phyloP scores from a whole-genome alignment of 2,888 invertebrate species.

The Pediacus dermestoides region DNA sequence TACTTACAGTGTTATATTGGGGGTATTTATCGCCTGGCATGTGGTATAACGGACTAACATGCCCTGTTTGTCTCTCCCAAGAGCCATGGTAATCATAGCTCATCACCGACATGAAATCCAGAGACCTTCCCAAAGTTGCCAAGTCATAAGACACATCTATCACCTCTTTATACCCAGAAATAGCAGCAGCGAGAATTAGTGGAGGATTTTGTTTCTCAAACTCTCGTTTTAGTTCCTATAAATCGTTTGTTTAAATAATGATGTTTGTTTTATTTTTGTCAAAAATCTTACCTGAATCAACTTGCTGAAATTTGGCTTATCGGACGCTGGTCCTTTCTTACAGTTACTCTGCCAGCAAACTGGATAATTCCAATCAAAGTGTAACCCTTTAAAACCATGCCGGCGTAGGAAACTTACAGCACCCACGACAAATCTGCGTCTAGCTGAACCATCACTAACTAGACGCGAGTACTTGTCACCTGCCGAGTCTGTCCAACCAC shows the following conservation, averaged over 20 bases:
- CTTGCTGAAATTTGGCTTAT: constrained; percentile 74
- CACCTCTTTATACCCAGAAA: constrained; percentile 89
- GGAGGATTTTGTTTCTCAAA: constrained; percentile 61
- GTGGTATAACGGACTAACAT: constrained; percentile 74
- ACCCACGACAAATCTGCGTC: constrained; percentile 68
- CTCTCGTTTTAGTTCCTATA: constrained; percentile 62
- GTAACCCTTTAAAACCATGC: constrained; percentile 81
- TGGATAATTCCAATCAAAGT: constrained; percentile 94
- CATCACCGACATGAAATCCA: constrained; percentile 82
- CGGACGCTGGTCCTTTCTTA: constrained; percentile 72
- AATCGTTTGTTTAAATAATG: constrained; percentile 12
- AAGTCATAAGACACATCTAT: constrained; percentile 84
- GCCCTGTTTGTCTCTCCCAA: constrained; percentile 79
- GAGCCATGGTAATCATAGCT: constrained; percentile 86
- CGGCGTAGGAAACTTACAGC: constrained; percentile 67
- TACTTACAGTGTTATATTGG: constrained; percentile 73
- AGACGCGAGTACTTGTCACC: constrained; percentile 83
- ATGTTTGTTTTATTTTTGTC: neutral
- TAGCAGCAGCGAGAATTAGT: constrained; percentile 74
- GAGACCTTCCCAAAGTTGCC: constrained; percentile 61
- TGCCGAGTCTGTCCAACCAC: constrained; percentile 94
- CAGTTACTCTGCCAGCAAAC: constrained; percentile 91
- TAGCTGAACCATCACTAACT: constrained; percentile 63
- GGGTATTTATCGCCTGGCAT: constrained; percentile 64
- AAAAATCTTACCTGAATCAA: constrained; percentile 60